Evolutionary conservation across 2,797 vertebrate species (phyloP), one percentile per base, ranked within the genome.

Genomic region (Labroides dimidiatus): DNA sequence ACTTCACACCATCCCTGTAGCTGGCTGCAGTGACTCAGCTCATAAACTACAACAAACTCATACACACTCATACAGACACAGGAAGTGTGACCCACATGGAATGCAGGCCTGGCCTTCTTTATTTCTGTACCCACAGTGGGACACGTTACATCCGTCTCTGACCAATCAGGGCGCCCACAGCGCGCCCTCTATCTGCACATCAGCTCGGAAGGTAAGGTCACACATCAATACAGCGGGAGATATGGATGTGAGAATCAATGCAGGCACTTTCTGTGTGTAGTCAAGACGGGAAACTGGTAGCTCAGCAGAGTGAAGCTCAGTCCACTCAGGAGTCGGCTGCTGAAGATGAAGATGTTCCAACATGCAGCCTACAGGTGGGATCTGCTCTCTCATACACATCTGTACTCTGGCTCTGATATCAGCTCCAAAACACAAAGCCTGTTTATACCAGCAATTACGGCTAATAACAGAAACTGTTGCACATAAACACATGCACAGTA

Each of bases 11-110:
- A 15, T 87, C 64, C 62, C 76, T 68, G 52, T 63, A 67, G 57
- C 79, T 53, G 69, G 69, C 77, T 84, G 81, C 75, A 80, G 36
- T 91, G 90, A 93, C 87, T 92, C 91, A 93, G 85, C 82, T 86
- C 37, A 49, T 53, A 79, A 75, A 78, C 67, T 80, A 80, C 78
- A 70, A 77, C 67, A 59, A 79, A 77, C 64, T 27, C 24, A 27
- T 27, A 3, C 6, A 27, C 3, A 27, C 3, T 70, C 65, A 48
- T 43, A 70, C 66, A 62, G 76, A 85, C 42, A 51, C 55, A 82
- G 78, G 72, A 83, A 87, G 75, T 39, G 57, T 61, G 77, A 77
- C 87, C 84, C 84, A 86, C 52, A 85, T 84, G 82, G 81, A 87
- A 88, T 81, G 73, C 64, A 67, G 81, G 81, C 61, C 66, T 66